phyloP scores from a whole-genome alignment of 2,113 vertebrate species.

The Pachyramphus minor region DNA sequence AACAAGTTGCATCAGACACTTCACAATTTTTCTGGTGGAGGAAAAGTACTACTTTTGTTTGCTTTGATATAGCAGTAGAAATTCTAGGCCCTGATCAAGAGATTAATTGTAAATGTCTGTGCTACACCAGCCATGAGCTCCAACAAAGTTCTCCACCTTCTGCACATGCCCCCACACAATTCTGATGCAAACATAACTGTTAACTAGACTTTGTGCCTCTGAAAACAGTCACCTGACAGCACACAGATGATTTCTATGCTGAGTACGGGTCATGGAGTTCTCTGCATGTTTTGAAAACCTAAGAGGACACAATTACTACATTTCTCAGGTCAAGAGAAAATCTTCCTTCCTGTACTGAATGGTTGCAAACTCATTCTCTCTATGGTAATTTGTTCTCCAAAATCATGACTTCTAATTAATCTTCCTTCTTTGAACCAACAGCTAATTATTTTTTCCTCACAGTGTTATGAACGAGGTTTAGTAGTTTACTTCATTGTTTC shows the following conservation, averaged over 20 bases:
- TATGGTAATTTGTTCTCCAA: not conserved
- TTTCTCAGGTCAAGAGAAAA: not conserved
- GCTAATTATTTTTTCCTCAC: conserved; percentile 17
- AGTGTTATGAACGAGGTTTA: not conserved
- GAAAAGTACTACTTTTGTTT: not conserved
- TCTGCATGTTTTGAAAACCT: not conserved
- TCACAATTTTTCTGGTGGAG: not conserved
- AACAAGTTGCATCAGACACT: not conserved
- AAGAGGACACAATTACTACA: not conserved
- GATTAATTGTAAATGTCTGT: not conserved
- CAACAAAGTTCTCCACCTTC: not conserved
- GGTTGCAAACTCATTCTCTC: not conserved
- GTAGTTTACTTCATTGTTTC: not conserved
- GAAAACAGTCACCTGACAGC: not conserved
- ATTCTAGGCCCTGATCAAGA: not conserved
- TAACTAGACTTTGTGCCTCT: not conserved
- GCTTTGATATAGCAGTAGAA: not conserved
- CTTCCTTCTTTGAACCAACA: not conserved
- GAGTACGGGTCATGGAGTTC: not conserved
- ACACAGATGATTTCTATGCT: not conserved
- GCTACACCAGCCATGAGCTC: not conserved
- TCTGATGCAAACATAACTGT: not conserved
- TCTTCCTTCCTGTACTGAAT: not conserved
- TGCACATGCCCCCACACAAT: not conserved
- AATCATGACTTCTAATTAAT: conserved; percentile 40